Conservation (phyloP, 2,888 invertebrate species). For the Eupsilia transversa region DNA sequence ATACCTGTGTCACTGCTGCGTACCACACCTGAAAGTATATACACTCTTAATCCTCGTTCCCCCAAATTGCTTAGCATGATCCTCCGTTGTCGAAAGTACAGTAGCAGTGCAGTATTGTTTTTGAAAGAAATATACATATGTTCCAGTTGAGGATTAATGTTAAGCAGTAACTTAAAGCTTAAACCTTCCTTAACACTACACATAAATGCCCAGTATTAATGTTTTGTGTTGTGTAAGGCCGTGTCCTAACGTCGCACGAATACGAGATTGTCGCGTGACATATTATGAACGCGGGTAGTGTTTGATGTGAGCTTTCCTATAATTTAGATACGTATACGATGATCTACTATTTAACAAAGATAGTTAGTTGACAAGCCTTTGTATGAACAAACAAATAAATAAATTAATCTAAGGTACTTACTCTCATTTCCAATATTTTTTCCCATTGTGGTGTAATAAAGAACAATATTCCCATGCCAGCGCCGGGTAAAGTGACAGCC, state of each 20-base stretch:
- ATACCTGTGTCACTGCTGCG: constrained; percentile 94
- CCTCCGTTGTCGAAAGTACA: no score
- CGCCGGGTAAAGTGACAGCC: constrained; percentile 93
- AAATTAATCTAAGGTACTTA: constrained; percentile 76
- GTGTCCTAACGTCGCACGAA: neutral
- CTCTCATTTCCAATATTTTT: constrained; percentile 92
- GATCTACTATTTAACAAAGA: neutral
- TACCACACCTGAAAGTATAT: constrained; percentile 92
- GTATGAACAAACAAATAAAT: neutral
- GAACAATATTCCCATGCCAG: constrained; percentile 93
- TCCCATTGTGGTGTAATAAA: constrained; percentile 95
- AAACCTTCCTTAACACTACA: neutral
- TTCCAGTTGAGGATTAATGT: no score
- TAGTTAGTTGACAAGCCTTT: neutral
- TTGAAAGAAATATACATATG: no score
- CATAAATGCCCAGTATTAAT: neutral
- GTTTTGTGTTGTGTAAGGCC: neutral
- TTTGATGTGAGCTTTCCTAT: neutral
- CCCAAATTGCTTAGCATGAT: no score
- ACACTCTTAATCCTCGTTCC: neutral
- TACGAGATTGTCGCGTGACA: neutral
- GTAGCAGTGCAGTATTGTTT: no score
- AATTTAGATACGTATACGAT: neutral
- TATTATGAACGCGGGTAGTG: no score
- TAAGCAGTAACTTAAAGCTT: no score